Evolutionary conservation across 2,113 vertebrate species (phyloP).

Genomic region (Halichoerus grypus): DNA sequence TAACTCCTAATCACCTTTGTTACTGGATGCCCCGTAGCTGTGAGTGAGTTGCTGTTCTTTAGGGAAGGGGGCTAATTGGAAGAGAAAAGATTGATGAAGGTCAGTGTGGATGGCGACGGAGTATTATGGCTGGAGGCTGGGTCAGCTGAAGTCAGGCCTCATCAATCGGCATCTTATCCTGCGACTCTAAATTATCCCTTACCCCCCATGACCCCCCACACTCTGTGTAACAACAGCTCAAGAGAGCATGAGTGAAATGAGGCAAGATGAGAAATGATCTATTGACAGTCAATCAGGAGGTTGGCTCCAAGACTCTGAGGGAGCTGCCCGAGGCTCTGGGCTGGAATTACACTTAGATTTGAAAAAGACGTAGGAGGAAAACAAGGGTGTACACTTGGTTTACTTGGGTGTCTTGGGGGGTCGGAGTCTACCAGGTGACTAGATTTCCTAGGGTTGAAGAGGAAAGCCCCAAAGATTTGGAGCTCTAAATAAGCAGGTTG

Average conservation of each 20-base stretch:
- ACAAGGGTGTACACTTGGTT: background rate
- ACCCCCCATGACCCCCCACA: conserved; percentile 38
- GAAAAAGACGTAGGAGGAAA: background rate
- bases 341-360: conserved; percentile 30
- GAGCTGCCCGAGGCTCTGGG: conserved; percentile 22
- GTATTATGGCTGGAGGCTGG: conserved; percentile 74
- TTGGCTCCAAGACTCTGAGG: background rate
- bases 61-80: conserved; percentile 74
- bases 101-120: background rate
- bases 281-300: conserved; percentile 44
- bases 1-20: conserved; percentile 77
- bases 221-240: conserved; percentile 63
- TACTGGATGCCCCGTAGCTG: background rate
- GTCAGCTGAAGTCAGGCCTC: conserved; percentile 70
- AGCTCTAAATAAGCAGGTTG: background rate
- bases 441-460: conserved; percentile 4
- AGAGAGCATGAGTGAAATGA: conserved; percentile 60
- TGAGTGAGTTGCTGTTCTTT: conserved; percentile 56
- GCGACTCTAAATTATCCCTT: conserved; percentile 75
- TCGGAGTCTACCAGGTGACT: background rate
- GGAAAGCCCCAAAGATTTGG: background rate
- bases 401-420: background rate
- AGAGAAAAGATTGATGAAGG: conserved; percentile 80
- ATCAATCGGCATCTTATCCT: conserved; percentile 3
- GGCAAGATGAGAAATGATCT: conserved; percentile 70